Evolutionary conservation across 2,113 vertebrate species (phyloP), one percentile per base, ranked within the genome.

Genomic region (Amblyornis subalaris): DNA sequence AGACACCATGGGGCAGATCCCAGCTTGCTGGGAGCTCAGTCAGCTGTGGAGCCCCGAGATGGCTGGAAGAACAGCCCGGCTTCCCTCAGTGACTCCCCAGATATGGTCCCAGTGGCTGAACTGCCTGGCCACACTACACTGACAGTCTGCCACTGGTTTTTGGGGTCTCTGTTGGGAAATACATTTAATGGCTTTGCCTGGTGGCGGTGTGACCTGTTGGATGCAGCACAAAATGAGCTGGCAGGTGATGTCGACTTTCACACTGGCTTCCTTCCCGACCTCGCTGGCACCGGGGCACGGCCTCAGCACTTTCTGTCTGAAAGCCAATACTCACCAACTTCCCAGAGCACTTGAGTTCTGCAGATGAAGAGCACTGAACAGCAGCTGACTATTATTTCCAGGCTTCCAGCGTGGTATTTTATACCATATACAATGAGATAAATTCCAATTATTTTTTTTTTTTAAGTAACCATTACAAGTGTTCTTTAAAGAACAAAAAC

Each of bases 341-440:
- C 77, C 36, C 90, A 74, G 7, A 79, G 75, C 83, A 85, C 78
- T 75, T 89, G 42, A 92, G 73, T 42, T 91, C 87, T 65, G 25
- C 28, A 23, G 53, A 40, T 79, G 40, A 67, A 82, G 66, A 86
- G 89, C 91, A 62, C 57, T 72, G 74, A 96, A 48, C 67, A 95
- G 78, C 89, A 92, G 93, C 89, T 93, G 81, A 47, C 82, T 83
- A 74, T 80, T 94, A 76, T 83, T 89, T 90, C 54, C 83, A 84
- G 58, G 55, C 80, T 96, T 90, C 91, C 55, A 93, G 65, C 38
- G 21, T 35, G 60, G 42, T 55, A 82, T 76, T 95, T 82, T 73
- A 24, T 79, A 29, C 58, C 66, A 77, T 33, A 60, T 69, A 67
- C 47, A 94, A 77, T 55, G 60, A 96, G 81, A 95, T 74, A 75